Conservation (phyloP, 2,888 invertebrate genomes). For the Aporophyla nigra region DNA sequence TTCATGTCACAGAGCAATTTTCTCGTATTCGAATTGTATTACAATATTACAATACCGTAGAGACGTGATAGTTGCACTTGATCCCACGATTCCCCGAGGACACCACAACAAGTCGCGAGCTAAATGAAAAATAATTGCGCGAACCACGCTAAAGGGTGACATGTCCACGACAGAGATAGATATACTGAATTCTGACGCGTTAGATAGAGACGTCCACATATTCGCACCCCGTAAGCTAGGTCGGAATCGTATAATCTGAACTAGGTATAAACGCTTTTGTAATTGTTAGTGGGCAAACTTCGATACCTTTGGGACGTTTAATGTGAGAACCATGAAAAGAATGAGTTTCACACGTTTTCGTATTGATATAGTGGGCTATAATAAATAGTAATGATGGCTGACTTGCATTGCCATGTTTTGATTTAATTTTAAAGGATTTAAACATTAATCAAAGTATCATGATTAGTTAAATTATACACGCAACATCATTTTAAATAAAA, state of each 20-base stretch:
- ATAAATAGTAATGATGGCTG: background rate
- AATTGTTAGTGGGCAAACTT: slow-evolving; percentile 71
- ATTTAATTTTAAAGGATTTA: background rate
- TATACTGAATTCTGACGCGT: slow-evolving; percentile 43
- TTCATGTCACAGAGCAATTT: slow-evolving; percentile 77
- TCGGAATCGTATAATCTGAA: slow-evolving; percentile 36
- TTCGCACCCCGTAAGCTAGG: slow-evolving; percentile 31
- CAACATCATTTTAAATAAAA: background rate
- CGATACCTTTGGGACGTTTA: slow-evolving; percentile 77
- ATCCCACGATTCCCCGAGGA: slow-evolving; percentile 83
- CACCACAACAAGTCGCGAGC: slow-evolving; percentile 78
- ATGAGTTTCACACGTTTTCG: slow-evolving; percentile 74
- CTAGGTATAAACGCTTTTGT: slow-evolving; percentile 63
- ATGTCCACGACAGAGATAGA: slow-evolving; percentile 62
- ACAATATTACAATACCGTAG: slow-evolving; percentile 78
- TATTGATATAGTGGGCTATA: background rate
- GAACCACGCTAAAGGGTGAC: slow-evolving; percentile 69
- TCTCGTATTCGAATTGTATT: slow-evolving; percentile 86
- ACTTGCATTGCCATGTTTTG: background rate
- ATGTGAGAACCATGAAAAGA: slow-evolving; percentile 77
- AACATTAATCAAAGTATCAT: background rate
- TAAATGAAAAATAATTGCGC: slow-evolving; percentile 90
- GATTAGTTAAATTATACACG: background rate
- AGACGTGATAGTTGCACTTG: slow-evolving; percentile 80
- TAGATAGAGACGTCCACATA: slow-evolving; percentile 61